Conservation (phyloP, 1,140 invertebrate species). For the Fopius arisanus region DNA sequence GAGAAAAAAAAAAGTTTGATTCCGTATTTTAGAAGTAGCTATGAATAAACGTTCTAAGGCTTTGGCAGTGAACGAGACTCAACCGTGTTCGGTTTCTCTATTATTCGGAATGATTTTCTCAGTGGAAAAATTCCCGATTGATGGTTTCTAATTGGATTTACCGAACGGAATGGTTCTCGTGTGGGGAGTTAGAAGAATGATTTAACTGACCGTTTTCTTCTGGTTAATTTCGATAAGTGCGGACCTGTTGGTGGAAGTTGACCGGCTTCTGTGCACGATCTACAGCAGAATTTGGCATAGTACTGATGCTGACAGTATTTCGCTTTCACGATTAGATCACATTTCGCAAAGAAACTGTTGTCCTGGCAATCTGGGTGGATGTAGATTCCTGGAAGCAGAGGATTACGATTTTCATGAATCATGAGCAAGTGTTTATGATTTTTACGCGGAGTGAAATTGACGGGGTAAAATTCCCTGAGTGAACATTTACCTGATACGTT, state of each 20-base stretch:
- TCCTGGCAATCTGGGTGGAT: constrained; percentile 84
- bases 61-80: constrained; percentile 64
- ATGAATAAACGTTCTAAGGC: constrained; percentile 65
- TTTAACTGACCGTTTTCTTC: constrained; percentile 45
- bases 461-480: too few relatives aligned
- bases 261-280: constrained; percentile 86
- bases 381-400: constrained; percentile 69
- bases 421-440: background rate
- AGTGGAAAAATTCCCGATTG: background rate
- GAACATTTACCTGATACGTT: constrained; percentile 73
- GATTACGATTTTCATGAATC: constrained; percentile 4
- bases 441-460: too few relatives aligned
- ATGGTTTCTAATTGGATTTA: background rate
- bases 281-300: constrained; percentile 93
- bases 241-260: constrained; percentile 67
- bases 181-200: constrained; percentile 34
- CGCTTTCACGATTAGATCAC: constrained; percentile 82
- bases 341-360: constrained; percentile 89
- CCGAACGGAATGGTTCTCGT: background rate
- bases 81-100: constrained; percentile 38
- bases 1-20: background rate
- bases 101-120: background rate
- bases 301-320: constrained; percentile 86
- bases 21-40: constrained; percentile 38
- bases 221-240: constrained; percentile 55